These are phyloP conservation scores for Diarsia mendica DNA, from an alignment of 2,888 invertebrate genomes.

Conservation along the genomic window DNA sequence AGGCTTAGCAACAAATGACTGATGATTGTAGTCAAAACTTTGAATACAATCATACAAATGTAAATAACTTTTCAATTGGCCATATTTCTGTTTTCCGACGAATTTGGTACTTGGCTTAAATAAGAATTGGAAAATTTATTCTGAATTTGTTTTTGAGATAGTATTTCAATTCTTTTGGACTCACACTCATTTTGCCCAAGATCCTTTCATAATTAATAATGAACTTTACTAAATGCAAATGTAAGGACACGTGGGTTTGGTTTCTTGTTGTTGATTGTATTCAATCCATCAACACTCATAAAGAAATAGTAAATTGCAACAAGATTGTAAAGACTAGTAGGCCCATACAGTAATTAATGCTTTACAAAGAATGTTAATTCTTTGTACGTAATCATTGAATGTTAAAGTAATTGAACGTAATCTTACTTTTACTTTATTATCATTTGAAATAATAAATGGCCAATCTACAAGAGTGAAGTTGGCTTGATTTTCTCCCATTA, in stretches of 20 bases:
- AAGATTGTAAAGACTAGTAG: not conserved
- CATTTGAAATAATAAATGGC: not conserved
- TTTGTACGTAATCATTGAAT: too few species aligned
- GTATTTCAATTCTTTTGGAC: not conserved
- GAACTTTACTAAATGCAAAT: not conserved
- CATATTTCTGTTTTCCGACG: not conserved
- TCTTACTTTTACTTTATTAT: not conserved
- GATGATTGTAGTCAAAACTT: not conserved
- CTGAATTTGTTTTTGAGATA: not conserved
- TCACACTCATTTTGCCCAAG: not conserved
- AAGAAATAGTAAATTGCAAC: not conserved
- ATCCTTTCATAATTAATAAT: not conserved
- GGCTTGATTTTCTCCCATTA: not conserved
- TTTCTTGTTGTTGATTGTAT: not conserved
- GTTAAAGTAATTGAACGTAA: not conserved
- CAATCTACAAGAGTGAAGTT: not conserved
- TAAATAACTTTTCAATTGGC: not conserved
- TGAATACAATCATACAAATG: not conserved
- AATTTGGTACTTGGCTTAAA: not conserved
- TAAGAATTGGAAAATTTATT: not conserved
- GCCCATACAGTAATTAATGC: not conserved
- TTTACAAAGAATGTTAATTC: not conserved
- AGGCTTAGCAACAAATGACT: not conserved
- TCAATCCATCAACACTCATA: not conserved
- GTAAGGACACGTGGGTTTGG: not conserved